Evolutionary conservation across 1,140 invertebrate genomes (phyloP).

Genomic region (Zaprionus taronus): DNA sequence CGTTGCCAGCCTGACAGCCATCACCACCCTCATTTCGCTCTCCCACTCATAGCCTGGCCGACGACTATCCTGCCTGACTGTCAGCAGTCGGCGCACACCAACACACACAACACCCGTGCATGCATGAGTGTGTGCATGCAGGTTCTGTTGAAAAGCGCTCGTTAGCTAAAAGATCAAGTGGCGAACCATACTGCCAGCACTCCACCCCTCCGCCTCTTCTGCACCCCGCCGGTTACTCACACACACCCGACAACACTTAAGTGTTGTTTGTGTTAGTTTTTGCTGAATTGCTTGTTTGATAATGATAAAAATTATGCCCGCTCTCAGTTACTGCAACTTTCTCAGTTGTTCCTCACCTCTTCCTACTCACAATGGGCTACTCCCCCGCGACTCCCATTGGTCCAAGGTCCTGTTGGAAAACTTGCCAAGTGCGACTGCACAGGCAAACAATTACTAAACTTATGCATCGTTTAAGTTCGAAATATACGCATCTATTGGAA

Average conservation of each 20-base stretch:
- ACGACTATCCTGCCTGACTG: constrained; percentile 31
- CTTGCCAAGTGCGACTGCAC: constrained; percentile 1
- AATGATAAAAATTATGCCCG: constrained; percentile 62
- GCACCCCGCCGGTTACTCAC: constrained; percentile 16
- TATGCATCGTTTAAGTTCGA: neutral
- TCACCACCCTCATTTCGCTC: neutral
- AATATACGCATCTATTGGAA: neutral
- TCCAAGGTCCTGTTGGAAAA: neutral
- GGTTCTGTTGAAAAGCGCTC: constrained; percentile 75
- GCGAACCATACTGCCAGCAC: constrained; percentile 44
- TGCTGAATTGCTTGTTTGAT: constrained; percentile 68
- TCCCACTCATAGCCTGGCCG: neutral
- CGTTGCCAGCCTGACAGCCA: constrained; percentile 60
- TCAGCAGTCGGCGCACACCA: constrained; percentile 45
- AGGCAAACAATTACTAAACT: constrained; percentile 2
- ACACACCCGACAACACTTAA: constrained; percentile 70
- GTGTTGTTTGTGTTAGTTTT: constrained; percentile 81
- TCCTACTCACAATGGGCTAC: neutral
- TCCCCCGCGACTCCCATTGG: neutral
- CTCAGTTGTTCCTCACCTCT: constrained; percentile 14
- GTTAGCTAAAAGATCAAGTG: constrained; percentile 82
- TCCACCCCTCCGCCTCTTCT: no score
- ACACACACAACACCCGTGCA: neutral
- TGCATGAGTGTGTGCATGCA: constrained; percentile 9
- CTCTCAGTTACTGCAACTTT: constrained; percentile 42